Evolutionary conservation across 2,797 vertebrate species (phyloP).

Genomic region (Mormyrops boulengeri): DNA sequence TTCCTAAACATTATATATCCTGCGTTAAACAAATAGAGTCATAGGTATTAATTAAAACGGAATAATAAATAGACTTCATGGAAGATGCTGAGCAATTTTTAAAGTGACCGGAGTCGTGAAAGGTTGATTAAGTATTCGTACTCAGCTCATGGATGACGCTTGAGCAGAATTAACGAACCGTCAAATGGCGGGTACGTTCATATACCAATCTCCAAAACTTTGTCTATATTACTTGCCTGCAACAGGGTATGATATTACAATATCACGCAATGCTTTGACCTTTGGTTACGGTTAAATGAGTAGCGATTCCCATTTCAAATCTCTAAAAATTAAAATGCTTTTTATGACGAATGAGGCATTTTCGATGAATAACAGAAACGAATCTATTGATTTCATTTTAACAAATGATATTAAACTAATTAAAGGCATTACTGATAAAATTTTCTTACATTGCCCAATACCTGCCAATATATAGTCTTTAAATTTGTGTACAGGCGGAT

Average conservation of each 20-base stretch:
- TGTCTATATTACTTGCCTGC: background rate
- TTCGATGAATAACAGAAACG: background rate
- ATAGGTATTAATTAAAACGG: background rate
- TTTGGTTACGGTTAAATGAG: background rate
- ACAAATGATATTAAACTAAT: background rate
- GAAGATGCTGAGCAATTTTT: background rate
- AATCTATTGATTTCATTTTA: background rate
- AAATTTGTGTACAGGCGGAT: background rate
- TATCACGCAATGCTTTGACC: background rate
- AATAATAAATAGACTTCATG: background rate
- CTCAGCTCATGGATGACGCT: background rate
- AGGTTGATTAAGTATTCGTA: background rate
- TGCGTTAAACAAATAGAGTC: background rate
- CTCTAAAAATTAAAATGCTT: background rate
- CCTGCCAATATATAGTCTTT: background rate
- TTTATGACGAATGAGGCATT: background rate
- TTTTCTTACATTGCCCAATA: background rate
- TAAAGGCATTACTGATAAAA: background rate
- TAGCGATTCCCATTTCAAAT: background rate
- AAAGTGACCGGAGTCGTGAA: background rate
- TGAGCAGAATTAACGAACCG: background rate
- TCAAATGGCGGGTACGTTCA: background rate
- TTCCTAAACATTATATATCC: background rate
- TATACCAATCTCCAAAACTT: background rate
- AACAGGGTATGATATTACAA: constrained; percentile 3